Percentiles rank a stretch among this genome's conserved stretches.
These are phyloP conservation scores for Empidonax traillii DNA, from an alignment of 2,113 vertebrate species.

Conservation along the genomic window DNA sequence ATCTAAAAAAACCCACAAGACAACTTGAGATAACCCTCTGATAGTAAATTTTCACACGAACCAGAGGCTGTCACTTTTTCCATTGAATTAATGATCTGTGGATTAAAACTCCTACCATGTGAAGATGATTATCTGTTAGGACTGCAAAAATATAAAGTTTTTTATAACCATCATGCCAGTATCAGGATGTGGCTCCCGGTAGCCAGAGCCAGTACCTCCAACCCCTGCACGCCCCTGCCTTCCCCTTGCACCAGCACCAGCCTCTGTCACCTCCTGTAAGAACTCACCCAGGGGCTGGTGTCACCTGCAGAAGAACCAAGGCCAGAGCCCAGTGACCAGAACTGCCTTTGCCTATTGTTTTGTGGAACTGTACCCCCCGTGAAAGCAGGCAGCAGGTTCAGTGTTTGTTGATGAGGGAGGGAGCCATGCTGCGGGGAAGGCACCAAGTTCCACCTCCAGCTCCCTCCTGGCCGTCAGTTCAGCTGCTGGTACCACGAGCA, in stretches of 20 bases:
- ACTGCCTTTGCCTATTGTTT: not conserved
- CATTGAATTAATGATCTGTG: not conserved
- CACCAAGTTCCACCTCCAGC: not conserved
- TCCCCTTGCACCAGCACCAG: not conserved
- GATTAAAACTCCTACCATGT: not conserved
- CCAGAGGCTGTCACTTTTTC: not conserved
- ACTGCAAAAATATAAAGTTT: not conserved
- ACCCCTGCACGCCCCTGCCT: fast-evolving
- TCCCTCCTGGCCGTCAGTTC: not conserved
- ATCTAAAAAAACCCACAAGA: slow-evolving; percentile 2
- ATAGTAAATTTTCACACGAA: not conserved
- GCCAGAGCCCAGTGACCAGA: not conserved
- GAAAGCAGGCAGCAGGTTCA: not conserved
- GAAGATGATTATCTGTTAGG: not conserved
- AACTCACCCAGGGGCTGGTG: not conserved
- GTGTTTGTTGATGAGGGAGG: not conserved
- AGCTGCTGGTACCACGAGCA: not conserved
- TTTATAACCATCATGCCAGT: fast-evolving
- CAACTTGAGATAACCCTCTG: not conserved
- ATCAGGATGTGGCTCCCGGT: not conserved
- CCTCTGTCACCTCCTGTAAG: fast-evolving
- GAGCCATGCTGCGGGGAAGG: not conserved
- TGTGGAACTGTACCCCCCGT: not conserved
- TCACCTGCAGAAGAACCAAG: not conserved
- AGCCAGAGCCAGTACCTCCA: not conserved